A percentile compares a stretch with the other conserved stretches of the same genome.
phyloP scores from a whole-genome alignment of 2,113 vertebrate species.

The Delphinapterus leucas region DNA sequence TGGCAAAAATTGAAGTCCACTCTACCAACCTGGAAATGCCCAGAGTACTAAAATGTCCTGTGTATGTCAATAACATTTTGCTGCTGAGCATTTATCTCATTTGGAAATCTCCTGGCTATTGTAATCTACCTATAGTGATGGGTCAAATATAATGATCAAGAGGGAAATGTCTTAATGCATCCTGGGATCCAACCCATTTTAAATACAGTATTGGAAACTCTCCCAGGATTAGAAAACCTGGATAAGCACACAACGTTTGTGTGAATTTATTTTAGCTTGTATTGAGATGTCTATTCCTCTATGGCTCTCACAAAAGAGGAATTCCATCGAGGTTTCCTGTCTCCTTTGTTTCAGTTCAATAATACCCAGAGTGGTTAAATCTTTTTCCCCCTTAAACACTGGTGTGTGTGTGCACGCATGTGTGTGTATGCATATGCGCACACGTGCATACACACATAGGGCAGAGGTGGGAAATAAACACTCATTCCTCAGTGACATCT shows the following conservation, averaged over 20 bases:
- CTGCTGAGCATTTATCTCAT: neutral
- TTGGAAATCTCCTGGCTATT: constrained; percentile 51
- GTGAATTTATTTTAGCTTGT: constrained; percentile 54
- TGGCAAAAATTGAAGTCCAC: neutral
- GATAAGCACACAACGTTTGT: constrained; percentile 23
- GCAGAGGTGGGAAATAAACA: neutral
- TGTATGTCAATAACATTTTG: constrained; percentile 27
- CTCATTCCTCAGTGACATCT: neutral
- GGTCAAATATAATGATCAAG: constrained; percentile 50
- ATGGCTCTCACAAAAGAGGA: constrained; percentile 38
- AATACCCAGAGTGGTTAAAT: constrained; percentile 15
- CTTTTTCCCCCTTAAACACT: neutral
- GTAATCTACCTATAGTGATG: constrained; percentile 48
- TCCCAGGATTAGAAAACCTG: constrained; percentile 56
- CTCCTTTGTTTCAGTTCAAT: constrained; percentile 56
- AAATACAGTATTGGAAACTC: constrained; percentile 53
- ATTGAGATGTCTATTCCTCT: constrained; percentile 58
- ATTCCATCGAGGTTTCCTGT: constrained; percentile 61
- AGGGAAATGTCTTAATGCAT: constrained; percentile 56
- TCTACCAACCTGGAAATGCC: neutral
- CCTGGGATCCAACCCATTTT: constrained; percentile 52
- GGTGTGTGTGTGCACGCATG: neutral
- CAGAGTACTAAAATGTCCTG: neutral
- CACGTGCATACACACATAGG: accelerated
- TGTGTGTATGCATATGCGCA: accelerated